These are phyloP conservation scores for Halichoerus grypus DNA, from an alignment of 2,113 vertebrate genomes.

Conservation along the genomic window DNA sequence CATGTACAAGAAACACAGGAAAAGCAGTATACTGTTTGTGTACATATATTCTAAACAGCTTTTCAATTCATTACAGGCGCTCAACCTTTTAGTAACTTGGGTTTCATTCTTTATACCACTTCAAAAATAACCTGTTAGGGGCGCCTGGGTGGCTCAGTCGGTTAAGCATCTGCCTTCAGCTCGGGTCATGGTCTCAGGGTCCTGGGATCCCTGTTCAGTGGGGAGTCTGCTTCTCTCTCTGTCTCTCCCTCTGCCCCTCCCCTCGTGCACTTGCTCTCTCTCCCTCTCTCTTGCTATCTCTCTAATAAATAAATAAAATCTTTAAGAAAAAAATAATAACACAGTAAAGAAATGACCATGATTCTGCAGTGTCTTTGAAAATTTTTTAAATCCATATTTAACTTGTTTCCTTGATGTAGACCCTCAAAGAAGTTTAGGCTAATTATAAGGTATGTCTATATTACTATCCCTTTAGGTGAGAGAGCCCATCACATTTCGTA, in stretches of 20 bases:
- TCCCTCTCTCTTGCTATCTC: background rate
- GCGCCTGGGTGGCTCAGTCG: background rate
- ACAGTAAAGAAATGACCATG: background rate
- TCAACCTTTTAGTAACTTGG: background rate
- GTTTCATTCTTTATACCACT: background rate
- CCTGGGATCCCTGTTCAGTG: background rate
- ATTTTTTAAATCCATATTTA: background rate
- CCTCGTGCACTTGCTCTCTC: background rate
- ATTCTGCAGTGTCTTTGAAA: background rate
- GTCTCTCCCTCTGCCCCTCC: background rate
- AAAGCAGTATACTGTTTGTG: background rate
- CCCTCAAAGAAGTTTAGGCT: slow-evolving; percentile 1
- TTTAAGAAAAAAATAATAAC: background rate
- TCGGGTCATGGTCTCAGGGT: background rate
- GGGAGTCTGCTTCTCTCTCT: background rate
- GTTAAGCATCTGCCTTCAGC: background rate
- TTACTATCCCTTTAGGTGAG: background rate
- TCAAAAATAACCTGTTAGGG: background rate
- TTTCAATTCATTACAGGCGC: background rate
- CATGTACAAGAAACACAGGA: slow-evolving; percentile 8
- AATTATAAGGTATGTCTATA: background rate
- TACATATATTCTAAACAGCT: background rate
- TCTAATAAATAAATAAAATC: background rate
- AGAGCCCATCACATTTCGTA: background rate
- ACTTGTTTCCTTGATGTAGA: background rate